Base-by-base conservation (phyloP, 64 coral and sea anemone species). In the Actinia tenebrosa region DNA sequence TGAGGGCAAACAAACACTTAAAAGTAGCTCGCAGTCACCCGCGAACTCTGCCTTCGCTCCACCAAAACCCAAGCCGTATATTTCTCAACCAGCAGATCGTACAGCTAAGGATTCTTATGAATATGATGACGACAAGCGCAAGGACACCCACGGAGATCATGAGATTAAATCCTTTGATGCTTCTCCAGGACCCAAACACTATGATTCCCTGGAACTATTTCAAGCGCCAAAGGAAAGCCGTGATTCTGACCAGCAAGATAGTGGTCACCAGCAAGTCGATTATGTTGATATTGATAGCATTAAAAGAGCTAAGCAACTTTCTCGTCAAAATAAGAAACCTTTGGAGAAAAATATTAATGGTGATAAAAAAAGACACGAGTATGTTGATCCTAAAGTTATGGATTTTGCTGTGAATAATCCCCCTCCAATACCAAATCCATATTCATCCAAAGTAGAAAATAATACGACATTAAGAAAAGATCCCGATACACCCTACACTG, bases 271-370 rank as follows among this genome's bases (percentile, higher is more conserved):
- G 14, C 26, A 42, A 37, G 13, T 42, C 69, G 26, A 75, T 13
- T 75, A 75, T 26, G 69, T 75, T 75, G 69, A 75, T 16, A 43
- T 75, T 75, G 23, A 75, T 75, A 75, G 69, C 11, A 75, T 75
- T 9, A 75, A 25, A 4, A 75, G 26, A 75, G n/a, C 26, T 10
- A 75, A 75, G 69, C 69, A 75, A 42, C 69, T n/a, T 42, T 75
- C 69, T 30, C 4, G 69, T 30, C 69, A 75, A 75, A 42, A 30
- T 9, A 75, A 75, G 26, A n/a, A 75, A 15, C 10, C 8, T 7
- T 75, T 11, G 69, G 69, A 75, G 9, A 75, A 75, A 75, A 42
- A 75, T 14, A 66, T 66, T 66, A 23, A 66, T n/a, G 14, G 69
- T 30, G 25, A 75, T 13, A 42, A 43, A 75, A 11, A 26, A 42